A percentile compares a stretch with the other conserved stretches of the same genome.
Evolutionary conservation across 2,888 invertebrate species (phyloP).

Genomic region (Drosophila ezoana): DNA sequence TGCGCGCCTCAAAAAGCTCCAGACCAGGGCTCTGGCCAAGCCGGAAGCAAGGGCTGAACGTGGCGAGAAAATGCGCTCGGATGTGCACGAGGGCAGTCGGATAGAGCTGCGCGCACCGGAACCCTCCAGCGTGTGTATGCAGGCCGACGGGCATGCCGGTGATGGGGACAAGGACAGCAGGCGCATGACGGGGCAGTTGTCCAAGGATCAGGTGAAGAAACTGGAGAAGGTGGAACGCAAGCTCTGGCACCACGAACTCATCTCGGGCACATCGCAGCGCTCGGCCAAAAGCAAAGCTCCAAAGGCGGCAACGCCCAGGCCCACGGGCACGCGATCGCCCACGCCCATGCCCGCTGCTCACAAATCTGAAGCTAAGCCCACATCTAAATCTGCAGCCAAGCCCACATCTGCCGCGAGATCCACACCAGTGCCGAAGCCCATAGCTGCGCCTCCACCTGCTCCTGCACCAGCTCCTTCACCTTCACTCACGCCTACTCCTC

Average conservation of each 20-base stretch:
- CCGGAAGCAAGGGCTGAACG: not conserved
- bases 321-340: not conserved
- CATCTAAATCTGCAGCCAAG: not conserved
- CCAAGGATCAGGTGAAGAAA: not conserved
- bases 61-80: too few species aligned
- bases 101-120: slow-evolving; percentile 17
- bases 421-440: too few species aligned
- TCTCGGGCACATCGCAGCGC: not conserved
- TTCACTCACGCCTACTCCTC: too few species aligned
- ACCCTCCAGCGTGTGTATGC: slow-evolving; percentile 1
- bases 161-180: not conserved
- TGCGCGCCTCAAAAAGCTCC: not conserved
- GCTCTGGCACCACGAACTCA: slow-evolving; percentile 1
- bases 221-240: not conserved
- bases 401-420: too few species aligned
- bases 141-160: too few species aligned
- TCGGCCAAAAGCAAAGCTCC: not conserved
- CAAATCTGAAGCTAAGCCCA: too few species aligned
- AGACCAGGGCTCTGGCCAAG: not conserved
- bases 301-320: not conserved
- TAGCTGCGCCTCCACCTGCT: too few species aligned
- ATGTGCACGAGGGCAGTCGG: not conserved
- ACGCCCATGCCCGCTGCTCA: not conserved
- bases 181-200: too few species aligned
- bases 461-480: too few species aligned